phyloP scores from a whole-genome alignment of 2,113 vertebrate genomes.

The Trochalopteron elliotii region DNA sequence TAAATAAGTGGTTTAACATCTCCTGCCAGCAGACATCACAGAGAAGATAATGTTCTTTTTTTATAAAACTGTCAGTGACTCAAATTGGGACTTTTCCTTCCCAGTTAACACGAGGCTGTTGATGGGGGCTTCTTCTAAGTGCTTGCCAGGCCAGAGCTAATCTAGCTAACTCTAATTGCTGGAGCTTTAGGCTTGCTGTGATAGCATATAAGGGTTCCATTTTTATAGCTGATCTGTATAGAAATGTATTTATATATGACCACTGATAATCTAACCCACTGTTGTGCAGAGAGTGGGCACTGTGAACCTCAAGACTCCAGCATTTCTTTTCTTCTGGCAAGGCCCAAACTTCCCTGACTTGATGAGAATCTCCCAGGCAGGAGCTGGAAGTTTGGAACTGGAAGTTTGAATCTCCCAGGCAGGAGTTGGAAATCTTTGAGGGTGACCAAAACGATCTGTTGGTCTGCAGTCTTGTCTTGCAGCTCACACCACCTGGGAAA shows the following conservation, averaged over 20 bases:
- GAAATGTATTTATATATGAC: neutral
- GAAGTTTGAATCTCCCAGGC: neutral
- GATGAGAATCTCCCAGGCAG: neutral
- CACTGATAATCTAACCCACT: neutral
- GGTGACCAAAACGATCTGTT: neutral
- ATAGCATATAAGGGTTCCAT: neutral
- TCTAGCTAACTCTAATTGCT: neutral
- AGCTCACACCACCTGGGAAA: neutral
- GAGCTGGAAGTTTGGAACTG: neutral
- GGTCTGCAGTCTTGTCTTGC: neutral
- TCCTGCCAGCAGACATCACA: conserved; percentile 63
- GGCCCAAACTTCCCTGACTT: neutral
- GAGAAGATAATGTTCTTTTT: conserved; percentile 45
- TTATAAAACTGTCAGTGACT: conserved; percentile 14
- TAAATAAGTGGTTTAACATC: conserved; percentile 55
- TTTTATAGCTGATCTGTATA: neutral
- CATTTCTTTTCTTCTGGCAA: neutral
- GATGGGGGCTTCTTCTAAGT: neutral
- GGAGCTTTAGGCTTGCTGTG: neutral
- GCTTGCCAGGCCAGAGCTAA: neutral
- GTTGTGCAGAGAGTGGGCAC: neutral
- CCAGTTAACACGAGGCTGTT: neutral
- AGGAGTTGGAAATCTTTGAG: neutral
- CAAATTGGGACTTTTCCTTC: conserved; percentile 22
- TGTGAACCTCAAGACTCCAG: neutral